Evolutionary conservation across 2,888 invertebrate genomes (phyloP).

Genomic region (Agrypnus murinus): DNA sequence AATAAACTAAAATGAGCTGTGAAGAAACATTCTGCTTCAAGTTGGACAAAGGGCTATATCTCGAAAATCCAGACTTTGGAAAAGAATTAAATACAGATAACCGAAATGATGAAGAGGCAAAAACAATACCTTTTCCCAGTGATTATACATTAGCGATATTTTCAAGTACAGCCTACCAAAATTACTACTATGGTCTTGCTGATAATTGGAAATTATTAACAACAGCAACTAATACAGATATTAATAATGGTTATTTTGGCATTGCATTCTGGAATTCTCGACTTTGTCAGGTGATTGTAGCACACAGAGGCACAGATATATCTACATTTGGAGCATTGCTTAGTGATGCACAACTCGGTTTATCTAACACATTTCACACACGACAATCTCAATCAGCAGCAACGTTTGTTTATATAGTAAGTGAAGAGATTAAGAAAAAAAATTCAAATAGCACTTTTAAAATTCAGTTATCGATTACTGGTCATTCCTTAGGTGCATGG

Average conservation of each 20-base stretch:
- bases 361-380: slow-evolving; percentile 16
- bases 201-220: slow-evolving; percentile 44
- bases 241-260: slow-evolving; percentile 42
- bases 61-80: slow-evolving; percentile 33
- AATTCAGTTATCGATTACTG: slow-evolving; percentile 45
- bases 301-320: slow-evolving; percentile 43
- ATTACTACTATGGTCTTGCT: background rate
- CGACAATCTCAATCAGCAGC: slow-evolving; percentile 44
- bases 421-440: slow-evolving; percentile 14
- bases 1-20: no score
- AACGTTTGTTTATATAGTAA: slow-evolving; percentile 36
- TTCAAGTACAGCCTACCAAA: slow-evolving; percentile 29
- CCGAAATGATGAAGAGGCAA: slow-evolving; percentile 14
- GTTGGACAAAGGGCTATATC: slow-evolving; percentile 21
- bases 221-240: slow-evolving; percentile 31
- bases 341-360: slow-evolving; percentile 32
- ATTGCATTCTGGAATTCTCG: slow-evolving; percentile 43
- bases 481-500: slow-evolving; percentile 49
- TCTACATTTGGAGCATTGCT: slow-evolving; percentile 31
- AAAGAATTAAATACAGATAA: background rate
- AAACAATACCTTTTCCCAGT: slow-evolving; percentile 28
- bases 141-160: slow-evolving; percentile 40
- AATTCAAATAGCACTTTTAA: background rate
- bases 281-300: slow-evolving; percentile 40
- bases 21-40: no score